Conservation (phyloP, 1,140 invertebrate genomes). For the Patella vulgata region DNA sequence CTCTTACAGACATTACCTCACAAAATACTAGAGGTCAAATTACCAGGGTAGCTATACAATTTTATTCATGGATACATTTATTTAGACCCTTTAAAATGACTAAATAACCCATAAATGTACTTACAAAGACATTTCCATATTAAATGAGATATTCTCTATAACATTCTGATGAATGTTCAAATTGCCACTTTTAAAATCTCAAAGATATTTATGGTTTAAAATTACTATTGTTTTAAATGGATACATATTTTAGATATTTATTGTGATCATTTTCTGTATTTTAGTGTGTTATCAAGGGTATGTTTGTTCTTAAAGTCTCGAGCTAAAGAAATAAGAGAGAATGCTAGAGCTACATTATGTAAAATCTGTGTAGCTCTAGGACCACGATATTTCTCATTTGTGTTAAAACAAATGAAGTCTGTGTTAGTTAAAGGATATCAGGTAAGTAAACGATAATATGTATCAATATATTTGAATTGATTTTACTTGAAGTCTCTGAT, state of each 20-base stretch:
- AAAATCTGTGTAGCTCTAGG: conserved; percentile 90
- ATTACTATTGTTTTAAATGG: no score
- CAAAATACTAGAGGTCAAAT: conserved; percentile 77
- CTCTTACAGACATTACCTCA: conserved; percentile 87
- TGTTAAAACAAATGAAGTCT: conserved; percentile 84
- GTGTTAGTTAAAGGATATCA: conserved; percentile 90
- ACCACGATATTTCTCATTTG: conserved; percentile 79
- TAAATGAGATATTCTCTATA: no score
- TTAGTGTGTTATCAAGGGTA: conserved; percentile 87
- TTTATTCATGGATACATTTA: no score
- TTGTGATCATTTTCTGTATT: conserved; percentile 42
- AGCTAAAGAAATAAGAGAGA: conserved; percentile 85
- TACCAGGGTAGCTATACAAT: conserved; percentile 87
- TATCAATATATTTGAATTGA: no score
- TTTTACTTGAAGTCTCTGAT: no score
- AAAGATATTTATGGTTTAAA: no score
- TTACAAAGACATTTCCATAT: no score
- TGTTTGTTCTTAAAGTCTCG: conserved; percentile 90
- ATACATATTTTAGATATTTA: not conserved
- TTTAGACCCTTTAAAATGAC: no score
- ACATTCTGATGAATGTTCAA: no score
- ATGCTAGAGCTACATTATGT: conserved; percentile 86
- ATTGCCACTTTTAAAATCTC: no score
- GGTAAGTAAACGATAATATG: conserved; percentile 54
- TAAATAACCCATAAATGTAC: no score